A percentile compares a stretch with the other conserved stretches of the same genome.
phyloP scores from a whole-genome alignment of 1,140 invertebrate genomes.

The Antheraea pernyi region DNA sequence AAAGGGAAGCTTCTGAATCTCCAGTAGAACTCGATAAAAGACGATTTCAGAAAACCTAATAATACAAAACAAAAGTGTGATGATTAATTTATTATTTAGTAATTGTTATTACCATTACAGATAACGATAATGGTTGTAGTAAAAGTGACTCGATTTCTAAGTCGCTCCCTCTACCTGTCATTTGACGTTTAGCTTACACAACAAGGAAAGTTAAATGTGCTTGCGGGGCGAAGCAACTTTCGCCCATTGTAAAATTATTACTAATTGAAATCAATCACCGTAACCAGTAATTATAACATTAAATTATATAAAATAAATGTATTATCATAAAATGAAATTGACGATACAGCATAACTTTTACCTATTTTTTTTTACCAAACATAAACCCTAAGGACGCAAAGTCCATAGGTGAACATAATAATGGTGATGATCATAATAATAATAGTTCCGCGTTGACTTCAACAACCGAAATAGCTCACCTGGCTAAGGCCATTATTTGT shows the following conservation, averaged over 20 bases:
- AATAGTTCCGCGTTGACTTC: conserved; percentile 75
- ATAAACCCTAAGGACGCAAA: conserved; percentile 49
- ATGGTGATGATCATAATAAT: conserved; percentile 69
- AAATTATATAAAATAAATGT: neutral
- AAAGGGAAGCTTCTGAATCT: conserved; percentile 39
- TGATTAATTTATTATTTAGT: conserved; percentile 13
- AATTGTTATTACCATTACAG: conserved; percentile 30
- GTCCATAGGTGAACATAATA: conserved; percentile 63
- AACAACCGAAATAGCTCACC: conserved; percentile 77
- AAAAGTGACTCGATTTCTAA: conserved; percentile 72
- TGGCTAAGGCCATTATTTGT: conserved; percentile 78
- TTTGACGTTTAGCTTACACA: conserved; percentile 73
- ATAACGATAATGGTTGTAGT: conserved; percentile 46
- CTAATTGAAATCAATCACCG: conserved; percentile 33
- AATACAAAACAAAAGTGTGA: conserved; percentile 13
- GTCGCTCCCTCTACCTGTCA: conserved; percentile 68
- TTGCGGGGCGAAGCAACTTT: conserved; percentile 71
- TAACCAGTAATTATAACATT: neutral
- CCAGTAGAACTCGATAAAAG: conserved; percentile 42
- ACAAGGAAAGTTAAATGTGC: conserved; percentile 77
- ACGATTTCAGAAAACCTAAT: conserved; percentile 26
- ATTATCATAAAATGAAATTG: neutral
- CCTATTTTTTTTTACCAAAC: conserved; percentile 38
- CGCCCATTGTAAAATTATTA: conserved; percentile 61
- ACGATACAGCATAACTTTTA: conserved; percentile 12